Conservation (phyloP, 1,140 invertebrate species). For the Brachionus plicatilis region DNA sequence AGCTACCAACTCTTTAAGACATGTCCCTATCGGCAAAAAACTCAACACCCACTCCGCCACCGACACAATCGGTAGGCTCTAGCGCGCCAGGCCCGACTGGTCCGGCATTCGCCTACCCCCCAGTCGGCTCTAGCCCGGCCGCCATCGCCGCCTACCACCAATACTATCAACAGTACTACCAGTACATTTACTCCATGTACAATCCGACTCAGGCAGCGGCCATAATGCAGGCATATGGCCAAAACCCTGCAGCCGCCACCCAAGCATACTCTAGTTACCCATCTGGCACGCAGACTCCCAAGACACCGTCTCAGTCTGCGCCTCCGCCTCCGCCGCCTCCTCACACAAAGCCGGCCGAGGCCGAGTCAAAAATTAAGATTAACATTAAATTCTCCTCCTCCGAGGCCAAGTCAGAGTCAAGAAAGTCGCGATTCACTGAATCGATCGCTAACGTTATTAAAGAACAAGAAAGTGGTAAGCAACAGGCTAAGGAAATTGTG, state of each 20-base stretch:
- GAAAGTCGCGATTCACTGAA: background rate
- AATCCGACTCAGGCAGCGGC: background rate
- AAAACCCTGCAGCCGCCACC: background rate
- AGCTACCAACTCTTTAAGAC: background rate
- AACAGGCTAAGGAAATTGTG: background rate
- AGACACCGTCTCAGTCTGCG: background rate
- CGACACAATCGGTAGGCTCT: background rate
- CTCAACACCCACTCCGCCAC: background rate
- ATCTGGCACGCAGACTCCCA: background rate
- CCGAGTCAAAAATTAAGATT: background rate
- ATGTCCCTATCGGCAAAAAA: background rate
- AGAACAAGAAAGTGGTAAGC: background rate
- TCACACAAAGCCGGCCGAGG: background rate
- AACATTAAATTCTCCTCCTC: constrained; percentile 16
- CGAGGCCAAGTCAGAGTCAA: background rate
- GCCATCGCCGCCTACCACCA: background rate
- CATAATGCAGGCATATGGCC: background rate
- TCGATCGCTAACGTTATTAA: background rate
- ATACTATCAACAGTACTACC: constrained; percentile 9
- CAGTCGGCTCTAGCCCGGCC: background rate
- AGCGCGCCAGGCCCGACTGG: background rate
- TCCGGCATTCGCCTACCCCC: background rate
- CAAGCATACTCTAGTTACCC: constrained; percentile 15
- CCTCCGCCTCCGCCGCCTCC: background rate
- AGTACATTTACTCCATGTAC: background rate